Evolutionary conservation across 2,113 vertebrate species (phyloP).

Genomic region (Poecile atricapillus): DNA sequence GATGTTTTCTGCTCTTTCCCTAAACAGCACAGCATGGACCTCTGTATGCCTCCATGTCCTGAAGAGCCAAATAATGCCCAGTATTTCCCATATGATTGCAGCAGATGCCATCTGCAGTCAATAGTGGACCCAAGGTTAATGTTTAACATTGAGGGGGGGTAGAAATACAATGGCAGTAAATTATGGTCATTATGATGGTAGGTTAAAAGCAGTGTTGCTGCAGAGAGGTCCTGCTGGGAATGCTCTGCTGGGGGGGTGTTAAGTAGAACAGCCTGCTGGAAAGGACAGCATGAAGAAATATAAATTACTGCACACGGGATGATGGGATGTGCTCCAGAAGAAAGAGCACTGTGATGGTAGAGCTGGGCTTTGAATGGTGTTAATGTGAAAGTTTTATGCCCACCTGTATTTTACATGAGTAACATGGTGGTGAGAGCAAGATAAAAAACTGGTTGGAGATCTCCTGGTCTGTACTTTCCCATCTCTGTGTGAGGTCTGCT

Average conservation of each 20-base stretch:
- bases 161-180: constrained; percentile 24
- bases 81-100: constrained; percentile 1
- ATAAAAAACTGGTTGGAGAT: neutral
- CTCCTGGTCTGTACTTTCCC: neutral
- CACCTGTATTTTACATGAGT: neutral
- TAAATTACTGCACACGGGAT: constrained; percentile 21
- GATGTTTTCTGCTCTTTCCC: neutral
- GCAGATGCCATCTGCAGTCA: constrained; percentile 5
- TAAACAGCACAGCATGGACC: neutral
- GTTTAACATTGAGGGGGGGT: neutral
- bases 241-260: neutral
- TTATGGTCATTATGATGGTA: constrained; percentile 25
- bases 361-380: neutral
- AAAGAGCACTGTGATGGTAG: neutral
- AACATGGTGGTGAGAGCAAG: neutral
- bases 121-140: constrained; percentile 15
- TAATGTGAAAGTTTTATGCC: neutral
- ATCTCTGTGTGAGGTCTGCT: neutral
- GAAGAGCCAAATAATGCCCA: constrained; percentile 16
- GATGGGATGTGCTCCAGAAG: neutral
- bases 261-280: neutral
- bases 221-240: constrained; percentile 29
- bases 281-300: constrained; percentile 12
- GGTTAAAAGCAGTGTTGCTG: constrained; percentile 38
- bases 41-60: neutral